These are phyloP conservation scores for Takifugu bimaculatus DNA, from an alignment of 2,113 vertebrate species.

Conservation along the genomic window DNA sequence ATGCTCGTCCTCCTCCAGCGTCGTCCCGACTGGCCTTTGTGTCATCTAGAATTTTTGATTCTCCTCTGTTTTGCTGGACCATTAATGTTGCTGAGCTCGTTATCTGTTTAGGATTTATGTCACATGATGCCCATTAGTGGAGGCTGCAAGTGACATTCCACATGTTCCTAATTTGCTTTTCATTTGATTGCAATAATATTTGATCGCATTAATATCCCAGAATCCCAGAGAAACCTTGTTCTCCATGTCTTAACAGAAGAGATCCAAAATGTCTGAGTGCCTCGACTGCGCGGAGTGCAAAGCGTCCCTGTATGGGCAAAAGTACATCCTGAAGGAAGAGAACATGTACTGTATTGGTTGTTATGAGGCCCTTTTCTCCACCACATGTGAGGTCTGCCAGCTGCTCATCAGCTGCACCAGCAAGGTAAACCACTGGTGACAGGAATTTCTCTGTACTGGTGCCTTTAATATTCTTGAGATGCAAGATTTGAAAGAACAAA, in stretches of 20 bases:
- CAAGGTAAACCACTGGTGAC: conserved; percentile 73
- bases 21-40: too few species aligned
- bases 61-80: too few species aligned
- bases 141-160: conserved; percentile 24
- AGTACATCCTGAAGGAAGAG: conserved; percentile 89
- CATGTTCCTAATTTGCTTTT: conserved; percentile 18
- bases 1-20: too few species aligned
- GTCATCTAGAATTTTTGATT: too few species aligned
- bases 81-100: too few species aligned
- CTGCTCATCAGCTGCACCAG: conserved; percentile 87
- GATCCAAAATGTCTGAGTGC: conserved; percentile 80
- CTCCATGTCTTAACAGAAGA: too few species aligned
- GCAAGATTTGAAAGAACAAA: too few species aligned
- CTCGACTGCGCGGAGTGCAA: conserved; percentile 89
- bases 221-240: too few species aligned
- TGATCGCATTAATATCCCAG: too few species aligned
- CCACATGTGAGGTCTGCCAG: conserved; percentile 86
- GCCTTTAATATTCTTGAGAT: too few species aligned
- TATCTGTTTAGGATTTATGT: conserved; percentile 4
- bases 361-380: conserved; percentile 87
- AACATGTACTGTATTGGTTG: conserved; percentile 87
- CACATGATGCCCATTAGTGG: background rate
- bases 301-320: conserved; percentile 87
- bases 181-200: background rate
- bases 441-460: too few species aligned